phyloP scores from a whole-genome alignment of 2,113 vertebrate species.

The Naja naja region DNA sequence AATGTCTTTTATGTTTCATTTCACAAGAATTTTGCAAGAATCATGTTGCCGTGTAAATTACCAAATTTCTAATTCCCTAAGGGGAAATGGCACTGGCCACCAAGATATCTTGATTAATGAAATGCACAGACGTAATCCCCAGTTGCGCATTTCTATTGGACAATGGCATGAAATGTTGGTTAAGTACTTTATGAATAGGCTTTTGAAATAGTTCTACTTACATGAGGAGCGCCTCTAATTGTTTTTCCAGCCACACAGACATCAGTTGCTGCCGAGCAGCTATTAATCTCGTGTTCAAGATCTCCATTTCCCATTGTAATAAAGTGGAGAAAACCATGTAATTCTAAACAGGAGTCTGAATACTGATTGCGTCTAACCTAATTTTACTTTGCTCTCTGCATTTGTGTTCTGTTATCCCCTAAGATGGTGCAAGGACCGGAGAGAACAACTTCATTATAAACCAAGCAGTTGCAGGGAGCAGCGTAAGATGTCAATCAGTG shows the following conservation, averaged over 20 bases:
- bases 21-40: background rate
- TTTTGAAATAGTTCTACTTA: background rate
- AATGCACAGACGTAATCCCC: background rate
- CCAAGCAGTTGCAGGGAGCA: background rate
- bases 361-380: background rate
- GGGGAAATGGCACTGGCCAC: background rate
- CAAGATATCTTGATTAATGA: background rate
- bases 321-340: background rate
- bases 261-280: background rate
- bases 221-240: background rate
- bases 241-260: background rate
- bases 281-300: background rate
- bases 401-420: background rate
- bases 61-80: background rate
- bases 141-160: background rate
- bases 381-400: background rate
- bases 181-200: background rate
- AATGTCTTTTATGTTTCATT: background rate
- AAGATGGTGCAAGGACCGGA: background rate
- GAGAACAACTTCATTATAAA: background rate
- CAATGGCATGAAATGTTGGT: background rate
- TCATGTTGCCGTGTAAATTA: background rate
- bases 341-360: background rate
- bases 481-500: background rate
- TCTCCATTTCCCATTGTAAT: background rate